These are phyloP conservation scores for Ranitomeya variabilis DNA, from an alignment of 2,113 vertebrate genomes.

Conservation along the genomic window DNA sequence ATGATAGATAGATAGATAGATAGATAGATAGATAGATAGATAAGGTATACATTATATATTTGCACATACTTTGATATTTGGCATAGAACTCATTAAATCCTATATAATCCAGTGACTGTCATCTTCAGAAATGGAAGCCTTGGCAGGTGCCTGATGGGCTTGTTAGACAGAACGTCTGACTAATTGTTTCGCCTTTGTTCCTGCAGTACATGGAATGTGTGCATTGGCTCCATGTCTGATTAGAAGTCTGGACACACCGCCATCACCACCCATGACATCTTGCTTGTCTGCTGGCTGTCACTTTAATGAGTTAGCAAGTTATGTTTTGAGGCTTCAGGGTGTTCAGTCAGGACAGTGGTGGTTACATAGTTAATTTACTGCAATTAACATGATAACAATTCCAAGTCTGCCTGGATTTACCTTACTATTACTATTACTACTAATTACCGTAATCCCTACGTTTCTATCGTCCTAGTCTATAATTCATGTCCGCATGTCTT, in stretches of 20 bases:
- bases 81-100: not conserved
- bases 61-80: not conserved
- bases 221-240: slow-evolving; percentile 45
- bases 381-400: slow-evolving; percentile 12
- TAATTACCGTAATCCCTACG: not conserved
- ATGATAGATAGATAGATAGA: too few species aligned
- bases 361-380: slow-evolving; percentile 34
- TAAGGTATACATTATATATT: not conserved
- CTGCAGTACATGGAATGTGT: slow-evolving; percentile 52
- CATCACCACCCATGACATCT: slow-evolving; percentile 39
- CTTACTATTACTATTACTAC: not conserved
- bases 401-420: not conserved
- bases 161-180: slow-evolving; percentile 50
- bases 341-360: not conserved
- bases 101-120: slow-evolving; percentile 30
- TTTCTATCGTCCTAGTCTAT: not conserved
- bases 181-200: slow-evolving; percentile 54
- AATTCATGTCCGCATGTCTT: not conserved
- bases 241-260: slow-evolving; percentile 46
- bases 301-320: slow-evolving; percentile 47
- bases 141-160: slow-evolving; percentile 51
- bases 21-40: too few species aligned
- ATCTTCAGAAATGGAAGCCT: slow-evolving; percentile 35
- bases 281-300: slow-evolving; percentile 46
- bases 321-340: not conserved